Evolutionary conservation across 2,888 invertebrate species (phyloP).

Genomic region (Yponomeuta malinellus): DNA sequence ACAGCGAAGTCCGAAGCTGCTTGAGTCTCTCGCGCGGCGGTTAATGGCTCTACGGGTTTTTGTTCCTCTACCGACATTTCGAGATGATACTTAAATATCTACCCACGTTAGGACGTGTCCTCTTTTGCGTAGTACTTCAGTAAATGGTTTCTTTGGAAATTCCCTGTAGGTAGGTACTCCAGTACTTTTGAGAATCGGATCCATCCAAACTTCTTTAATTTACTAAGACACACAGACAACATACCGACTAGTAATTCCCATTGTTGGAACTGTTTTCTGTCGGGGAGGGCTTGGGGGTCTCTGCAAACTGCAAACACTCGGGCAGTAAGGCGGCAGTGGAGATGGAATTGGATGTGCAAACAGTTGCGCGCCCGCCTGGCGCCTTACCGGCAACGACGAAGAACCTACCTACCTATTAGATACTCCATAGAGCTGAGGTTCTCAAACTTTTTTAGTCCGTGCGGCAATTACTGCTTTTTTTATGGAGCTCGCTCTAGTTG

Average conservation of each 20-base stretch:
- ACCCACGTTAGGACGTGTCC: neutral
- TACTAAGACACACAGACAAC: neutral
- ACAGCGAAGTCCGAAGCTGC: slow-evolving; percentile 12
- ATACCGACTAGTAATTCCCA: neutral
- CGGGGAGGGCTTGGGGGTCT: neutral
- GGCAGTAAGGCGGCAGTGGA: neutral
- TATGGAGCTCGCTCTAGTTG: no score
- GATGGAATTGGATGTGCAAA: slow-evolving; percentile 11
- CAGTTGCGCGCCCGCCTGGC: slow-evolving; percentile 25
- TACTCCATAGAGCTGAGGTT: no score
- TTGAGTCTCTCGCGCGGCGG: slow-evolving; percentile 39
- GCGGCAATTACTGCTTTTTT: no score
- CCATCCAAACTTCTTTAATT: neutral
- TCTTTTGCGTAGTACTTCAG: no score
- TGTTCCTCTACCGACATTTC: slow-evolving; percentile 33
- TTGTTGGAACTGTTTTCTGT: neutral
- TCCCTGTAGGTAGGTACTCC: no score
- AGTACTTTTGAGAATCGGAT: no score
- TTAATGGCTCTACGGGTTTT: slow-evolving; percentile 51
- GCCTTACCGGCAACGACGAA: slow-evolving; percentile 16
- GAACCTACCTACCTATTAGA: neutral
- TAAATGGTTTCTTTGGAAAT: no score
- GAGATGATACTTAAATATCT: neutral
- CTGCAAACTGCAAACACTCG: slow-evolving; percentile 11
- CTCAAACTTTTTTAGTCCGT: no score